Evolutionary conservation across 2,888 invertebrate species (phyloP), one percentile per base, ranked within the genome.

Genomic region (Ectemnius cavifrons): DNA sequence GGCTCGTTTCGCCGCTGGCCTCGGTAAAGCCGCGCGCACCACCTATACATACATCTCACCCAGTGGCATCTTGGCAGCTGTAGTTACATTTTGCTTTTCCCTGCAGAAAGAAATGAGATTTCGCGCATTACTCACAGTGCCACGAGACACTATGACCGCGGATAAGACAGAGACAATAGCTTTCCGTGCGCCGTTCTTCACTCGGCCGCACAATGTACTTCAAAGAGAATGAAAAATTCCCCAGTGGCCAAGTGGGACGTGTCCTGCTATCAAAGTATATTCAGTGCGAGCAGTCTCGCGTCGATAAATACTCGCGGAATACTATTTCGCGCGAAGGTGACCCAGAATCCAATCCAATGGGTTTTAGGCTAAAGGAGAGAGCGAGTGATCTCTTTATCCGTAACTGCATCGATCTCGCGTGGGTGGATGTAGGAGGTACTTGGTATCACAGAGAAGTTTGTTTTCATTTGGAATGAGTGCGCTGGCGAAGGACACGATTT

Each of bases 391-490:
- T 37, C 37, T 37, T 37, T 37, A 37, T 37, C 37, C 2, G 4
- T 16, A 52, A 16, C 14, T 5, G 11, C 13, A 52, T 52, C 52
- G 14, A 52, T 52, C 52, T 52, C 52, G 16, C 37, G 37, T 37
- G 37, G 37, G 37, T 1, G 37, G 37, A 1, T 37, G 37, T 58
- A 57, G 52, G 49, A 66, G 37, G 67, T 23, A 46, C 4, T 23
- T 23, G 27, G 47, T 63, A 46, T 45, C 63, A 47, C 2, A 52
- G 52, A 16, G 5, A 14, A 52, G 52, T 52, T 52, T 52, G 52
- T 16, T 52, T 52, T 52, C 14, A 16, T 16, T 37, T 11, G 8
- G 37, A 37, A 37, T 37, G 37, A 37, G 37, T 37, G 37, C 0
- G 37, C 37, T 1, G 37, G 8, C 6, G 8, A 37, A 37, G 37